Percentiles rank a stretch among this genome's conserved stretches.
Conservation (phyloP, 2,797 vertebrate genomes). For the Sebastes goodei region DNA sequence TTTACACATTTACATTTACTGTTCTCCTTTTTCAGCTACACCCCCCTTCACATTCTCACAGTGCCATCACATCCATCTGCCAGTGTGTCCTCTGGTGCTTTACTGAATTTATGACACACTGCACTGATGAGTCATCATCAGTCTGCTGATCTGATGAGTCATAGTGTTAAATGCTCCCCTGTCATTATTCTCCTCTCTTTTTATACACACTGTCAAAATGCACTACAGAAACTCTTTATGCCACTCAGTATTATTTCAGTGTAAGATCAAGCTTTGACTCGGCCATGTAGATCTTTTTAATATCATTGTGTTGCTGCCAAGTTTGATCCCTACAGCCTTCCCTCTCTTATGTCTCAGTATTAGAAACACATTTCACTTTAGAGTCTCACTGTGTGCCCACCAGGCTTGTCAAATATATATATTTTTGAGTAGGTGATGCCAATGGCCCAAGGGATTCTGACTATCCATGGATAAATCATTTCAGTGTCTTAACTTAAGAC, state of each 20-base stretch:
- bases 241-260: not conserved
- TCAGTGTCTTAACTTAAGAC: not conserved
- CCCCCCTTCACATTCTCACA: not conserved
- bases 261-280: not conserved
- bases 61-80: not conserved
- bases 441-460: not conserved
- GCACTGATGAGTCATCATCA: not conserved
- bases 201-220: not conserved
- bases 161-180: not conserved
- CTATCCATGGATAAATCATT: not conserved
- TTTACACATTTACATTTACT: not conserved
- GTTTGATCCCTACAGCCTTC: not conserved
- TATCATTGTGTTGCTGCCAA: not conserved
- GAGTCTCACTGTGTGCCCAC: not conserved
- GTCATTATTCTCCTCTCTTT: not conserved
- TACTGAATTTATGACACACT: not conserved
- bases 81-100: not conserved
- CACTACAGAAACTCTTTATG: not conserved
- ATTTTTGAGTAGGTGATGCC: not conserved
- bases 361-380: slow-evolving; percentile 5
- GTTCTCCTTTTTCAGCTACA: not conserved
- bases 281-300: not conserved
- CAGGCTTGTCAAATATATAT: not conserved
- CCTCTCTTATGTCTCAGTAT: not conserved
- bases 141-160: slow-evolving; percentile 8